Conservation (phyloP, 64 coral and sea anemone genomes). For the Stichodactyla helianthus region DNA sequence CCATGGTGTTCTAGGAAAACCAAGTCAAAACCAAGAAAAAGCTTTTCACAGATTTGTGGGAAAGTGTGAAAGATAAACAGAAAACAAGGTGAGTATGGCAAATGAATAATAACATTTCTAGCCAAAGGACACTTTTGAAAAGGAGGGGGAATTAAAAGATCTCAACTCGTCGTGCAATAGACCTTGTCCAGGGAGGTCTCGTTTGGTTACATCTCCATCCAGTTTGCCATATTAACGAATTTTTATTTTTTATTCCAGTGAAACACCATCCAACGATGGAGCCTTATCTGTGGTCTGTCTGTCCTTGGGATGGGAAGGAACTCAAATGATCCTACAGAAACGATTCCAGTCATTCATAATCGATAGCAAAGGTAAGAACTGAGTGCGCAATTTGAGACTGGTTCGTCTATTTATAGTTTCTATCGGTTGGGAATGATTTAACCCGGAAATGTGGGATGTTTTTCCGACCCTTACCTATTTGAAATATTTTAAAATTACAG, state of each 20-base stretch:
- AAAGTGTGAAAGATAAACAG: slow-evolving; percentile 20
- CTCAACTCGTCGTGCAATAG: too few relatives aligned
- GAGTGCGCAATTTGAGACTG: too few relatives aligned
- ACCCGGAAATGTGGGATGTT: too few relatives aligned
- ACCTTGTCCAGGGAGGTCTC: too few relatives aligned
- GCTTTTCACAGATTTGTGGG: slow-evolving; percentile 44
- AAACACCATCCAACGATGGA: slow-evolving; percentile 38
- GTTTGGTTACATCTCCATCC: too few relatives aligned
- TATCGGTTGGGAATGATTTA: too few relatives aligned
- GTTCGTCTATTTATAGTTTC: too few relatives aligned
- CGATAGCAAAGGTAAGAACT: slow-evolving; percentile 1
- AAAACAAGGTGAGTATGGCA: slow-evolving; percentile 23
- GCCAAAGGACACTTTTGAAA: too few relatives aligned
- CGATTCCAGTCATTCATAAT: slow-evolving; percentile 27
- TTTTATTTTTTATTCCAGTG: slow-evolving; percentile 29
- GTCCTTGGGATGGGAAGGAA: slow-evolving; percentile 45
- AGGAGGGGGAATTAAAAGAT: too few relatives aligned
- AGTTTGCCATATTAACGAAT: neutral
- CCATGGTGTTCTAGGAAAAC: neutral
- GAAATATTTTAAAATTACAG: slow-evolving; percentile 18
- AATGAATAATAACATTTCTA: too few relatives aligned
- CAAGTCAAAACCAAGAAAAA: slow-evolving; percentile 14
- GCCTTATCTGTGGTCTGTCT: slow-evolving; percentile 73
- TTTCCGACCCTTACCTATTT: neutral
- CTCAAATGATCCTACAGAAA: slow-evolving; percentile 34